Evolutionary conservation across 1,140 invertebrate species (phyloP).

Genomic region (Drosophila kanapiae): DNA sequence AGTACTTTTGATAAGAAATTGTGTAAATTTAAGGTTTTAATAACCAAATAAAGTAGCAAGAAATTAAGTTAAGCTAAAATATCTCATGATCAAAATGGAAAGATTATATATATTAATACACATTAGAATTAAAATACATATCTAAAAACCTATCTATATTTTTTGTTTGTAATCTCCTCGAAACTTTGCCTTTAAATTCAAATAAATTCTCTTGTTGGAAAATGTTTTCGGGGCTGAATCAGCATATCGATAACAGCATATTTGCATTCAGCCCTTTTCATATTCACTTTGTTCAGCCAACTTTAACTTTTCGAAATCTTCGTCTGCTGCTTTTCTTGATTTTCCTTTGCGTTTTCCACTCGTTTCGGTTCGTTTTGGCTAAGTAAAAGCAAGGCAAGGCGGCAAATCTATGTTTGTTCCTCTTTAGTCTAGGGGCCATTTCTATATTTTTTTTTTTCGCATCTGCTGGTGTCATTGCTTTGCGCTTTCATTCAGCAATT

Average conservation of each 20-base stretch:
- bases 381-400: constrained; percentile 12
- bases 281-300: constrained; percentile 42
- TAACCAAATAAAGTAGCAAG: not conserved
- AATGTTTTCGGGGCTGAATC: not conserved
- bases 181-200: constrained; percentile 5
- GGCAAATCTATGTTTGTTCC: constrained; percentile 45
- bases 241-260: constrained; percentile 27
- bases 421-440: constrained; percentile 22
- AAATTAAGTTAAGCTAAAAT: not conserved
- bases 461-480: constrained; percentile 49
- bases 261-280: constrained; percentile 42
- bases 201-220: not conserved
- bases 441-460: constrained; percentile 32
- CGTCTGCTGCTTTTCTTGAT: not conserved
- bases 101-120: not conserved
- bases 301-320: constrained; percentile 26
- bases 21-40: not conserved
- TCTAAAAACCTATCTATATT: not conserved
- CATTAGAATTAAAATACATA: not conserved
- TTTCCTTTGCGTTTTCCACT: constrained; percentile 1
- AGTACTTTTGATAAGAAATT: not conserved
- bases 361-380: constrained; percentile 21
- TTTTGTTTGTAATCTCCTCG: not conserved
- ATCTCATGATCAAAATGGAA: not conserved
- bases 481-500: constrained; percentile 71